These are phyloP conservation scores for Podarcis siculus DNA, from an alignment of 2,797 vertebrate species.

Conservation along the genomic window DNA sequence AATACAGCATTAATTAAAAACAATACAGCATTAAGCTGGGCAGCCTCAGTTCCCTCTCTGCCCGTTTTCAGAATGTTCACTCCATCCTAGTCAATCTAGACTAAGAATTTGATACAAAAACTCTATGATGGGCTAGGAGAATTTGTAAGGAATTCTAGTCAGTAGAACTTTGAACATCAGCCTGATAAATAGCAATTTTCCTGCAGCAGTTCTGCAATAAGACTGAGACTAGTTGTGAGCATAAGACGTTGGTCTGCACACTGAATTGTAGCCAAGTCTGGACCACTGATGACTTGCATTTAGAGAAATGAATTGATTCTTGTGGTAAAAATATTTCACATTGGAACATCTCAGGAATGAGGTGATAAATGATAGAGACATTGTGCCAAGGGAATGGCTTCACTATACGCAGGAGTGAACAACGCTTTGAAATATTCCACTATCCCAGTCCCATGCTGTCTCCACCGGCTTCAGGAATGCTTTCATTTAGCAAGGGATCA, in stretches of 20 bases:
- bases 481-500: conserved; percentile 79
- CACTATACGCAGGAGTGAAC: conserved; percentile 53
- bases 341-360: conserved; percentile 52
- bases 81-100: background rate
- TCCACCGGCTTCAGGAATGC: conserved; percentile 56
- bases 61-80: background rate
- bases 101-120: conserved; percentile 35
- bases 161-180: conserved; percentile 36
- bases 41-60: background rate
- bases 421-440: conserved; percentile 71
- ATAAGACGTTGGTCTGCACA: conserved; percentile 26
- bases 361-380: conserved; percentile 66
- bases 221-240: conserved; percentile 14
- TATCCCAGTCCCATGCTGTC: conserved; percentile 69
- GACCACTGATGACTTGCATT: conserved; percentile 60
- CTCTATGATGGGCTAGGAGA: conserved; percentile 8
- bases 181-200: conserved; percentile 49
- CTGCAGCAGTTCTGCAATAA: conserved; percentile 23
- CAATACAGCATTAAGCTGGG: too few relatives aligned
- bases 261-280: conserved; percentile 32
- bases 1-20: too few relatives aligned
- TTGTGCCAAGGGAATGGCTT: conserved; percentile 61
- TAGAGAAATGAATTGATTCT: conserved; percentile 67
- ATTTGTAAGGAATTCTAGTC: conserved; percentile 36
- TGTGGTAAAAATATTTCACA: conserved; percentile 67